These are phyloP conservation scores for Enteromius argenteus DNA, from an alignment of 2,797 vertebrate species.

Conservation along the genomic window DNA sequence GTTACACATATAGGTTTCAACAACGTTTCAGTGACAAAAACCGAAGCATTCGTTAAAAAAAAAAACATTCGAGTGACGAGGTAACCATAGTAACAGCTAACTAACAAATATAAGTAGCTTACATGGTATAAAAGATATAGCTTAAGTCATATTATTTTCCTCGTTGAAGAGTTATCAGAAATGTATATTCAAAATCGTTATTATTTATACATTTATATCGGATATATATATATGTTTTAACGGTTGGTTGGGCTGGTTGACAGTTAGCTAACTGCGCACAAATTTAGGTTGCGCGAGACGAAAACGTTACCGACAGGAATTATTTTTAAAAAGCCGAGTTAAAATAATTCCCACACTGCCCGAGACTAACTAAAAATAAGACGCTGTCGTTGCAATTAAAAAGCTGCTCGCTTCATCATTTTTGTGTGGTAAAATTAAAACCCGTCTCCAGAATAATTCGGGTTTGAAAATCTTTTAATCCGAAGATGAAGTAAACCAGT, in stretches of 20 bases:
- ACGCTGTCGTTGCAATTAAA: conserved; percentile 18
- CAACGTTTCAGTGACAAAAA: neutral
- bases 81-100: neutral
- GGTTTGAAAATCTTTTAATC: conserved; percentile 75
- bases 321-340: neutral
- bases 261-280: neutral
- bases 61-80: neutral
- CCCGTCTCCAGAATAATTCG: conserved; percentile 64
- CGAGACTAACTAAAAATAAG: neutral
- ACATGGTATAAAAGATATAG: neutral
- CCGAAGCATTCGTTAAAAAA: neutral
- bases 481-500: conserved; percentile 72
- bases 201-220: neutral
- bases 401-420: conserved; percentile 31
- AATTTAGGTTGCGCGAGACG: too few species aligned
- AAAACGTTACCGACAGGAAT: neutral
- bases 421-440: conserved; percentile 57
- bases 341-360: neutral
- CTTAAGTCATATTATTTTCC: neutral
- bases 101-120: neutral
- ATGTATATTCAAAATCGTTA: neutral
- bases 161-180: neutral
- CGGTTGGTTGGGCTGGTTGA: neutral
- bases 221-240: neutral
- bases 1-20: neutral